These are phyloP conservation scores for Brachionus rotundiformis DNA, from an alignment of 1,140 invertebrate species.

Conservation along the genomic window DNA sequence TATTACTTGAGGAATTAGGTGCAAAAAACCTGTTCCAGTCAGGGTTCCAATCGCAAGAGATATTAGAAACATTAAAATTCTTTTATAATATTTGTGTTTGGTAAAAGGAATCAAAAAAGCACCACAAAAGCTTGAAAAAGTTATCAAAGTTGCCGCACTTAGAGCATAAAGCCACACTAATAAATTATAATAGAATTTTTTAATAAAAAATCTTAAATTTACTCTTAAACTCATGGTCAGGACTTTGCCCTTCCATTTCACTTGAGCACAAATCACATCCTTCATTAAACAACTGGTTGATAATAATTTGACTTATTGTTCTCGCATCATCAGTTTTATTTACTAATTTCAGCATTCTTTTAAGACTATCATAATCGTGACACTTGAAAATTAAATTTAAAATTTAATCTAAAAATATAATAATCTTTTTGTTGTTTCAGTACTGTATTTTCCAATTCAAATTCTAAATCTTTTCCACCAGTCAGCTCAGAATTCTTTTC, in stretches of 20 bases:
- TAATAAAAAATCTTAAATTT: neutral
- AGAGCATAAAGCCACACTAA: conserved; percentile 69
- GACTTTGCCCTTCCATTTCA: neutral
- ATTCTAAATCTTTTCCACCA: neutral
- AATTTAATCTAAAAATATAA: neutral
- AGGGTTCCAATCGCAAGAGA: conserved; percentile 16
- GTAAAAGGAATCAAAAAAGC: conserved; percentile 70
- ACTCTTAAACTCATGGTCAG: conserved; percentile 9
- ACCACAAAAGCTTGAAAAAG: conserved; percentile 69
- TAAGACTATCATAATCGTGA: neutral
- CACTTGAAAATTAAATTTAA: neutral
- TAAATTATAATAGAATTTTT: neutral
- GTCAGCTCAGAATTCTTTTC: neutral
- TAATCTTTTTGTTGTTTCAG: too few relatives aligned
- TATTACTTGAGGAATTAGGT: conserved; percentile 39
- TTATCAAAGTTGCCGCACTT: conserved; percentile 70
- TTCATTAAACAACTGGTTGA: neutral
- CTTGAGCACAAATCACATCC: neutral
- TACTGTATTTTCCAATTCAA: neutral
- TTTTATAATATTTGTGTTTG: conserved; percentile 67
- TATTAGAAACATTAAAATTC: conserved; percentile 64
- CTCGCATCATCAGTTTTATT: neutral
- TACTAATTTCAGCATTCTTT: neutral
- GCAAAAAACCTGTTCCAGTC: conserved; percentile 28
- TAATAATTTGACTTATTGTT: neutral